Conservation (phyloP, 2,888 invertebrate genomes). For the Hyalella azteca region DNA sequence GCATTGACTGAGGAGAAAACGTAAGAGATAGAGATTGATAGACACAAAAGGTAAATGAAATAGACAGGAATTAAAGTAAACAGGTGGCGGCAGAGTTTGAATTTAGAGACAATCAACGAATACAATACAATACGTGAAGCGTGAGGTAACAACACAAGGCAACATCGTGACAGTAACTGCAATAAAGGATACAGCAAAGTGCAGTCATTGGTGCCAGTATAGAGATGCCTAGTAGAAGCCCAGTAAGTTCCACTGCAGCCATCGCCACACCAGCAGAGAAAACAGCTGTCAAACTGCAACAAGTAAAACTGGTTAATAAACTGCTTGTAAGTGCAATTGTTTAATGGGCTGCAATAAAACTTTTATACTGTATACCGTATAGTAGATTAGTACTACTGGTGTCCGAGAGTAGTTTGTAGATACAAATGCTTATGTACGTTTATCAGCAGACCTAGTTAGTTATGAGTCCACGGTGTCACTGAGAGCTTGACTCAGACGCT, state of each 20-base stretch:
- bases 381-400: no score
- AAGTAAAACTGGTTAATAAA: not conserved
- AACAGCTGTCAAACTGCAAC: not conserved
- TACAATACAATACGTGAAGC: no score
- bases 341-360: no score
- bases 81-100: not conserved
- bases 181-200: constrained; percentile 9
- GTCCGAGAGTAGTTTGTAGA: no score
- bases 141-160: no score
- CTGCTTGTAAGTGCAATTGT: not conserved
- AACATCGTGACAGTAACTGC: not conserved
- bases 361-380: no score
- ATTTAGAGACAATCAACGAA: no score
- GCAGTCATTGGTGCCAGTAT: not conserved
- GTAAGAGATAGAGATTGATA: not conserved
- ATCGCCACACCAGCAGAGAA: not conserved
- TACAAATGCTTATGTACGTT: no score
- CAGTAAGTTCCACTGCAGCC: not conserved
- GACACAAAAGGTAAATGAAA: not conserved
- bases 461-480: no score
- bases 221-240: not conserved
- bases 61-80: not conserved
- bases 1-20: not conserved
- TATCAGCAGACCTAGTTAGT: no score
- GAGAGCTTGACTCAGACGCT: no score